Conservation (phyloP, 2,888 invertebrate species). For the Nomada hirtipes region DNA sequence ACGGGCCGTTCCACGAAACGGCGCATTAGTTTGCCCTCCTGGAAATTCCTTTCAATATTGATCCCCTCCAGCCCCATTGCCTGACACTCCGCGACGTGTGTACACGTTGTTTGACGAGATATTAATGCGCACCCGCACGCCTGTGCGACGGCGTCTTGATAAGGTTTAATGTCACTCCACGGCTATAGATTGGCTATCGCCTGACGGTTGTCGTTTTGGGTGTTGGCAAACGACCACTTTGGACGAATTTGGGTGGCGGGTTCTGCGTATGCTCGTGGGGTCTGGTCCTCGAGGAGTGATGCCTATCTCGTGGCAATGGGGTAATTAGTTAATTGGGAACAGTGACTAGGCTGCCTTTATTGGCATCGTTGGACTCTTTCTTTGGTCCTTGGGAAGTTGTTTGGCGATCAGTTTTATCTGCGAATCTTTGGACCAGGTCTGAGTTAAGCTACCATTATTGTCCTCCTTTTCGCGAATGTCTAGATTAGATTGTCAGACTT, state of each 20-base stretch:
- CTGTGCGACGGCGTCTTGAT: constrained; percentile 37
- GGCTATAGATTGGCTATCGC: background rate
- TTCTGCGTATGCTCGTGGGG: too few relatives aligned
- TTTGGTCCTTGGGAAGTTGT: too few relatives aligned
- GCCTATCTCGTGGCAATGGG: too few relatives aligned
- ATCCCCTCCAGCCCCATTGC: constrained; percentile 14
- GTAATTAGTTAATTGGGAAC: too few relatives aligned
- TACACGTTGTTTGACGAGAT: constrained; percentile 47
- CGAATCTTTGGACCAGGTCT: too few relatives aligned
- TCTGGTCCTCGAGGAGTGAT: background rate
- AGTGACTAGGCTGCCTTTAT: too few relatives aligned
- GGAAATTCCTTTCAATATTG: constrained; percentile 57
- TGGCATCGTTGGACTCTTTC: too few relatives aligned
- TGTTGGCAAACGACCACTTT: background rate
- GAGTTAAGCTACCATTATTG: too few relatives aligned
- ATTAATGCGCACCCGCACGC: constrained; percentile 40
- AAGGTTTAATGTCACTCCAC: constrained; percentile 35
- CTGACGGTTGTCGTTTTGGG: background rate
- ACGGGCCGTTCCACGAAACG: constrained; percentile 37
- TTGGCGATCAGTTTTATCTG: too few relatives aligned
- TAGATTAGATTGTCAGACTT: background rate
- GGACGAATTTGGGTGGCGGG: background rate
- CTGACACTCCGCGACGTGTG: constrained; percentile 24
- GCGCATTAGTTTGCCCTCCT: constrained; percentile 43
- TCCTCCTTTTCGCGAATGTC: too few relatives aligned